These are phyloP conservation scores for Drosophila pectinifera DNA, from an alignment of 1,140 invertebrate species.

Conservation along the genomic window DNA sequence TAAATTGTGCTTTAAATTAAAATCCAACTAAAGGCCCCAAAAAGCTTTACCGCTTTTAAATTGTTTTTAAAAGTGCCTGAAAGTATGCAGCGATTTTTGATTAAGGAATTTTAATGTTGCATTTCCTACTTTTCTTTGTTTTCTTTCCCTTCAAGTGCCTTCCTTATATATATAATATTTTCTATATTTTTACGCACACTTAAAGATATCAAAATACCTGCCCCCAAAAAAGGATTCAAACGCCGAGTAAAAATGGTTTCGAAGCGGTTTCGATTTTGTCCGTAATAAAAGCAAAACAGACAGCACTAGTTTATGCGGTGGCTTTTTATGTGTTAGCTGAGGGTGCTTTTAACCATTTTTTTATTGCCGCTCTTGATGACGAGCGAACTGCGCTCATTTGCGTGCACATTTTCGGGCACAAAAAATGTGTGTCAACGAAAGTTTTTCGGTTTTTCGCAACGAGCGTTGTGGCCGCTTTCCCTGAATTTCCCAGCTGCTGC, in stretches of 20 bases:
- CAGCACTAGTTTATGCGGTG: conserved; percentile 11
- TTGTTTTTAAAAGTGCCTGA: not conserved
- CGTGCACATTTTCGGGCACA: conserved; percentile 63
- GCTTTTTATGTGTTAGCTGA: conserved; percentile 17
- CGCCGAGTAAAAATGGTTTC: not conserved
- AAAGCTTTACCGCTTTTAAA: not conserved
- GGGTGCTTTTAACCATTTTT: conserved; percentile 18
- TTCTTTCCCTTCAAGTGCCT: too few species aligned
- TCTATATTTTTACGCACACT: not conserved
- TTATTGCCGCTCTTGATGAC: conserved; percentile 57
- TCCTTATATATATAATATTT: too few species aligned
- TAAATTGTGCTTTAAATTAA: too few species aligned
- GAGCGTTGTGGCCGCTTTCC: conserved; percentile 34
- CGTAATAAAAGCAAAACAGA: not conserved
- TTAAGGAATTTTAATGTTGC: too few species aligned
- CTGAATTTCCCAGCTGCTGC: conserved; percentile 16
- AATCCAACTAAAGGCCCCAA: too few species aligned
- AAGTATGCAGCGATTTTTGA: not conserved
- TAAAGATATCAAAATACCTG: not conserved
- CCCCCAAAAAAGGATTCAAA: not conserved
- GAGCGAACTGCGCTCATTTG: conserved; percentile 75
- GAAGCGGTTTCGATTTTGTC: conserved; percentile 2
- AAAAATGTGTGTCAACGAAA: conserved; percentile 77
- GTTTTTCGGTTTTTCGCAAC: conserved; percentile 32
- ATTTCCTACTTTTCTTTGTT: too few species aligned